A percentile compares a stretch with the other conserved stretches of the same genome.
These are phyloP conservation scores for Thamnophis sirtalis DNA, from an alignment of 2,113 vertebrate genomes.

Conservation along the genomic window DNA sequence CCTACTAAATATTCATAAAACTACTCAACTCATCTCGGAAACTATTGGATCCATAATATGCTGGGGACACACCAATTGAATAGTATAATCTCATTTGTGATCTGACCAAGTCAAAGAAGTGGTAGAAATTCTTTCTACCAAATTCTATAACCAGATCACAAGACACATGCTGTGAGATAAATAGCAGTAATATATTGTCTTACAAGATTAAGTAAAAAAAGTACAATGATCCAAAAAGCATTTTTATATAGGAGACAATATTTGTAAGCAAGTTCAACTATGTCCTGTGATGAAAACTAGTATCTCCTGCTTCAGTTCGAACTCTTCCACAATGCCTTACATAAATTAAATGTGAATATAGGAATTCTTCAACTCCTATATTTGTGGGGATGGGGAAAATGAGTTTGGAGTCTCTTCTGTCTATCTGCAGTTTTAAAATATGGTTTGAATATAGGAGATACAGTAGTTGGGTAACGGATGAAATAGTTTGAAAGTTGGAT, in stretches of 20 bases:
- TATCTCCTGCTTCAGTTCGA: background rate
- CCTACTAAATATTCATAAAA: background rate
- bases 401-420: background rate
- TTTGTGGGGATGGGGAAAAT: background rate
- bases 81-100: background rate
- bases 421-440: background rate
- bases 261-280: background rate
- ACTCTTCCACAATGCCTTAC: background rate
- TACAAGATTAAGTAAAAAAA: background rate
- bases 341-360: background rate
- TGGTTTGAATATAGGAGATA: background rate
- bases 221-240: background rate
- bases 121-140: background rate
- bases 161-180: background rate
- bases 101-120: background rate
- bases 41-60: background rate
- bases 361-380: background rate
- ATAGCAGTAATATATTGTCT: background rate
- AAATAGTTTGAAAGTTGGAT: constrained; percentile 1
- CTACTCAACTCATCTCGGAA: background rate
- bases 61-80: background rate
- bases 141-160: background rate
- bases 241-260: background rate
- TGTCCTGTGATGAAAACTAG: background rate
- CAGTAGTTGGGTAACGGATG: constrained; percentile 13